A percentile compares a stretch with the other conserved stretches of the same genome.
These are phyloP conservation scores for Anabacerthia variegaticeps DNA, from an alignment of 2,797 vertebrate species.

Conservation along the genomic window DNA sequence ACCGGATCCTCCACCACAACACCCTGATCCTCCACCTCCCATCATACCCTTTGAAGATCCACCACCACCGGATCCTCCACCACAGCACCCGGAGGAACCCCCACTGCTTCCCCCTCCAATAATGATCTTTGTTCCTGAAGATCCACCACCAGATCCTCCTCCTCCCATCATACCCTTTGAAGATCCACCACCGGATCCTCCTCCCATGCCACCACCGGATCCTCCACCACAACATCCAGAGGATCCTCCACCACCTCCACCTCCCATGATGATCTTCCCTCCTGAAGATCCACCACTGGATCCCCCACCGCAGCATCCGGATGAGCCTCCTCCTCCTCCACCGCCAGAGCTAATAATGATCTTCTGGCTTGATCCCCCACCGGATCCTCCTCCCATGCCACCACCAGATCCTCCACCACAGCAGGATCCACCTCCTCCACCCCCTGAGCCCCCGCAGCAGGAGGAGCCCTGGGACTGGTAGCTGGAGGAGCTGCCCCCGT, in stretches of 20 bases:
- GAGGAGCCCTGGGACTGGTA: background rate
- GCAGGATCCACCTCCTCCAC: background rate
- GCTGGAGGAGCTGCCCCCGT: background rate
- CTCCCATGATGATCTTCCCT: background rate
- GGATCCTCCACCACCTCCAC: background rate
- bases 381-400: background rate
- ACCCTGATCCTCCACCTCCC: background rate
- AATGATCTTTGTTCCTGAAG: background rate
- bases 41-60: background rate
- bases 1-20: background rate
- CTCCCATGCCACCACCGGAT: background rate
- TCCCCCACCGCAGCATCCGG: background rate
- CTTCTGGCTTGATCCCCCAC: background rate
- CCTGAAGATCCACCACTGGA: background rate
- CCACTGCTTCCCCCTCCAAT: background rate
- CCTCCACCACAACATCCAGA: background rate
- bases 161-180: background rate
- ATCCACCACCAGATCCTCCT: background rate
- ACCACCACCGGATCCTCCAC: background rate
- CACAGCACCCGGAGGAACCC: too few relatives aligned
- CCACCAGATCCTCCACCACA: background rate
- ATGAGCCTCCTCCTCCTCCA: background rate
- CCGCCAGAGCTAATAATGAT: background rate
- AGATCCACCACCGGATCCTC: fast-evolving
- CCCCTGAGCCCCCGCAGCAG: background rate